Base-by-base conservation (phyloP, 1,140 invertebrate species). In the Aphelenchoides avenae region DNA sequence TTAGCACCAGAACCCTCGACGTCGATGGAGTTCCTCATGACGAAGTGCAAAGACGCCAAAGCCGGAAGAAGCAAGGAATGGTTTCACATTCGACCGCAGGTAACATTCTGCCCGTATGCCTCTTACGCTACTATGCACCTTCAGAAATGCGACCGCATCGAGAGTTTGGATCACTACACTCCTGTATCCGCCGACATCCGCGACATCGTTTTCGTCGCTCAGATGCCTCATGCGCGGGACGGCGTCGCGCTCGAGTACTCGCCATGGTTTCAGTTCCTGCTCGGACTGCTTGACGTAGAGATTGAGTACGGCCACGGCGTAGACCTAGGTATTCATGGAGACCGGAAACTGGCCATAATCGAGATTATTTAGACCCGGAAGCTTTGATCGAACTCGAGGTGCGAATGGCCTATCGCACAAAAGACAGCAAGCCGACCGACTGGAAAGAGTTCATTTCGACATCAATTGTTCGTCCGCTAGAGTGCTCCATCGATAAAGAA, bases 241-340 rank as follows among this genome's bases (percentile, higher is more conserved):
- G 84, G 83, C 22, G 78, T 82, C 34, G 79, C 83, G 7, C 77
- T 94, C 40, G 88, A 94, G 78, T 97, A 91, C 81, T 91, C 90
- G 4, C 83, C 91, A 53, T 96, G 91, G 91, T 93, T 96, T 77
- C 92, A 97, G 79, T 94, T 91, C 80, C 81, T 98, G 39, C 89
- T 97, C 48, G 90, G 89, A 0, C 86, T 97, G 24, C 77, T 98
- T 7, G 85, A 91, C 72, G 79, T 93, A 26, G 89, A 95, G 64
- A 83, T 89, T 42, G 77, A 79, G 15, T 86, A 86, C 70, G 79
- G 82, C n/a, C n/a, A n/a, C n/a, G n/a, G n/a, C n/a, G n/a, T n/a
- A n/a, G n/a, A n/a, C n/a, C n/a, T n/a, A n/a, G n/a, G n/a, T n/a
- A n/a, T n/a, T n/a, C n/a, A n/a, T n/a, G n/a, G n/a, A n/a, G n/a